phyloP scores from a whole-genome alignment of 1,140 invertebrate genomes.

The Danaus melanippus region DNA sequence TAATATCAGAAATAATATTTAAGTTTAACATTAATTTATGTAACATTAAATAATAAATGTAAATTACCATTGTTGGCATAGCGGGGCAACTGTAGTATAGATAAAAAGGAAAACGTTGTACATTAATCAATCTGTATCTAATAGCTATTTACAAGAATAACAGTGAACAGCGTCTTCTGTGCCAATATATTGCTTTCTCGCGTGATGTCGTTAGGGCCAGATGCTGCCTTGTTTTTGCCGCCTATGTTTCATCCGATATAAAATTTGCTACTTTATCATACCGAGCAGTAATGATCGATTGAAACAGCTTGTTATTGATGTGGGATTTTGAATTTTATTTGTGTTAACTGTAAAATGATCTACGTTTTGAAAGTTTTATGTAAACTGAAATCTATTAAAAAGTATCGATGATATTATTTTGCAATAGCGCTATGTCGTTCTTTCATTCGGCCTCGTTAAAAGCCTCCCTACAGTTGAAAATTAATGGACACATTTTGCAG shows the following conservation, averaged over 20 bases:
- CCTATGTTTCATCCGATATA: slow-evolving; percentile 42
- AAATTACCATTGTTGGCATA: too few species aligned
- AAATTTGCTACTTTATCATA: slow-evolving; percentile 48
- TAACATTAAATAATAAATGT: too few species aligned
- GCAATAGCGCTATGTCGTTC: slow-evolving; percentile 9
- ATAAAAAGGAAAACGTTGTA: slow-evolving; percentile 3
- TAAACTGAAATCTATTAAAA: too few species aligned
- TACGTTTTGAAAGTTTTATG: too few species aligned
- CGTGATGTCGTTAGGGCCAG: slow-evolving; percentile 61
- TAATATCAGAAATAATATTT: too few species aligned
- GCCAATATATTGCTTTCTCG: slow-evolving; percentile 64
- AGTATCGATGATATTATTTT: too few species aligned
- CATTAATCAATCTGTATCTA: slow-evolving; percentile 12
- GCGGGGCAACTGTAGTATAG: too few species aligned
- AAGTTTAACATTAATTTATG: too few species aligned
- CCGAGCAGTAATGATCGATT: slow-evolving; percentile 2
- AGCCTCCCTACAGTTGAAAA: slow-evolving; percentile 14
- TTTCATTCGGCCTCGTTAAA: slow-evolving; percentile 16
- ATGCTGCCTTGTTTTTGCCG: slow-evolving; percentile 57
- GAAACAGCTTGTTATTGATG: too few species aligned
- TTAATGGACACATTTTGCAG: slow-evolving; percentile 18
- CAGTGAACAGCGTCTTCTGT: slow-evolving; percentile 37
- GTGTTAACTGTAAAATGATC: too few species aligned
- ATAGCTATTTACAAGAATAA: slow-evolving; percentile 11
- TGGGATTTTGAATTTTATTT: too few species aligned